Conservation (phyloP, 2,888 invertebrate genomes). For the Drosophila anomelani region DNA sequence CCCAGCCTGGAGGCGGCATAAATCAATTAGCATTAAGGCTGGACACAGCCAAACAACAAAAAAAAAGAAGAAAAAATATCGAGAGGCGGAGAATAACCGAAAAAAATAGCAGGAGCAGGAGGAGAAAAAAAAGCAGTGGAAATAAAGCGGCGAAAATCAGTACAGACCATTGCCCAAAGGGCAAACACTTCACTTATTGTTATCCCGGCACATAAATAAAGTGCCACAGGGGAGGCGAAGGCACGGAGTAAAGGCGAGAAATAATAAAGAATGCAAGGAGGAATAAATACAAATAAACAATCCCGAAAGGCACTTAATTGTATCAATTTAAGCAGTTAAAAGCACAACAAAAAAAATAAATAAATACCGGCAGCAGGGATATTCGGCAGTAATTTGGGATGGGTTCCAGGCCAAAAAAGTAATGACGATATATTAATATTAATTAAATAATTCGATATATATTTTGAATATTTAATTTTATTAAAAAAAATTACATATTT, state of each 20-base stretch:
- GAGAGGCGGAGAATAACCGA: background rate
- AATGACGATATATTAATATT: background rate
- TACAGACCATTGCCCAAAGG: conserved; percentile 43
- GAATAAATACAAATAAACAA: conserved; percentile 62
- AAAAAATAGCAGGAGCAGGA: background rate
- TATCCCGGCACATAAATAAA: conserved; percentile 60
- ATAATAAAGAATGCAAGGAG: conserved; percentile 9
- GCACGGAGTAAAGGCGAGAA: conserved; percentile 12
- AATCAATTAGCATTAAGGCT: conserved; percentile 71
- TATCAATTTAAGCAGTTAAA: conserved; percentile 72
- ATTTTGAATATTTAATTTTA: too few species aligned
- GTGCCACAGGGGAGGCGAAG: conserved; percentile 12
- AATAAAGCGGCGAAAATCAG: conserved; percentile 31
- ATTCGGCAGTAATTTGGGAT: background rate
- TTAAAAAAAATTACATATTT: too few species aligned
- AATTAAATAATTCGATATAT: background rate
- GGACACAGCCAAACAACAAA: conserved; percentile 12
- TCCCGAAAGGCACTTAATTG: conserved; percentile 74
- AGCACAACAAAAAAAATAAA: conserved; percentile 21
- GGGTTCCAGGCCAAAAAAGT: background rate
- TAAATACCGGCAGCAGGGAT: conserved; percentile 4
- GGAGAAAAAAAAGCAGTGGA: background rate
- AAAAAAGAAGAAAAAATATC: background rate
- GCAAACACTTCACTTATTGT: conserved; percentile 64
- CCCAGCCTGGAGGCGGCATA: conserved; percentile 51